Evolutionary conservation across 2,113 vertebrate genomes (phyloP), one percentile per base, ranked within the genome.

Genomic region (Eulemur rufifrons): DNA sequence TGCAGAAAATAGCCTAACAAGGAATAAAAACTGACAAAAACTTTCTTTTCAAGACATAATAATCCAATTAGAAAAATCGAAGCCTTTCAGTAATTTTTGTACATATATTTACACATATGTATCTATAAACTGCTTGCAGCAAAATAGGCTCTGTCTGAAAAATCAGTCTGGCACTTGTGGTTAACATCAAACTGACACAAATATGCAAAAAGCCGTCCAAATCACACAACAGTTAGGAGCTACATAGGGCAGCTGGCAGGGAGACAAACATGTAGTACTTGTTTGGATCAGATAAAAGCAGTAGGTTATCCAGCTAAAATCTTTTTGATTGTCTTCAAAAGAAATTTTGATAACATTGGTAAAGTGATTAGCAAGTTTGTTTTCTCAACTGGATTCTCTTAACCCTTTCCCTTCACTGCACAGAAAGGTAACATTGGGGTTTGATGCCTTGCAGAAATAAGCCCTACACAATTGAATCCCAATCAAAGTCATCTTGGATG

Each of bases 381-480:
- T 95, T 97, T 96, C 89, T 96, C 98, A 94, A 95, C 95, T 96
- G 97, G 97, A 98, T 98, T 98, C 93, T 92, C 64, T 92, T 92
- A 96, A 95, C 93, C 88, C 85, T 94, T 97, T 91, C 87, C 95
- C 90, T 96, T 94, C 84, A 97, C 86, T 96, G 92, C 68, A 86
- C 91, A 98, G 96, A 96, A 97, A 95, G 97, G 95, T 89, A 96
- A 94, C 37, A 6, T 45, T 95, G 63, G 97, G 88, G 96, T 96
- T 96, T 95, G 76, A 20, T 37, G 84, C 69, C 89, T 89, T 82
- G 90, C 88, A 98, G 83, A 97, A 95, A 97, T 21, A 97, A 97
- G 97, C 97, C 97, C 99, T 99, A 99, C 97, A 99, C 99, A 96
- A 99, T 99, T 97, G 99, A 99, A 99, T 99, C 99, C 99, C 99